Evolutionary conservation across 1,140 invertebrate species (phyloP), one percentile per base, ranked within the genome.

Genomic region (Drosophila athabasca): DNA sequence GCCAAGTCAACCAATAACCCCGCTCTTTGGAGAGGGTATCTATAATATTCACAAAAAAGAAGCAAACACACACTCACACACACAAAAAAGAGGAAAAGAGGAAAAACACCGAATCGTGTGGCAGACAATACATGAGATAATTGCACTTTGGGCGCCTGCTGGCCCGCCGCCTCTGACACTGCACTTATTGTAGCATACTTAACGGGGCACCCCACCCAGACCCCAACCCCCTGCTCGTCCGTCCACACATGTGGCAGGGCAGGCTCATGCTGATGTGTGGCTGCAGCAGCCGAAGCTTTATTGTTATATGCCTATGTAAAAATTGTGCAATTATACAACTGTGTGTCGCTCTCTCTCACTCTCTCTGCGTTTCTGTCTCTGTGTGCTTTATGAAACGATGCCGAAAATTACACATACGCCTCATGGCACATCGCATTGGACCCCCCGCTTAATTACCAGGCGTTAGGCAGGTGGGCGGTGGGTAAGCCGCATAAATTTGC

Each of bases 331-430:
- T 85, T 82, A 82, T 73, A 76, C 59, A 70, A 31, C 44, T 49
- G 46, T 46, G 29, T 54, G 44, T 29, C 13, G 53, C 57, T 48
- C 41, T 50, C 19, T 43, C 46, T 74, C 60, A 52, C 11, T 39
- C 3, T 35, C 9, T 11, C n/a, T n/a, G n/a, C n/a, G n/a, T n/a
- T 3, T 13, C 48, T 48, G 31, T 50, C 15, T 74, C 55, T 57
- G 73, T 79, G 76, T 51, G 76, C 65, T 70, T 87, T 87, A 85
- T 85, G 82, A 85, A 85, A 85, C 82, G 82, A 85, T 85, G 83
- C 82, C 83, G 79, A 88, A 88, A 88, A 88, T 89, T 87, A 88
- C 83, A 88, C 83, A 87, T 88, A 87, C 83, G 83, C 83, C 83
- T 71, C 79, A 77, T 88, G 66, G 81, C 82, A 79, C 61, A 54